phyloP scores from a whole-genome alignment of 2,113 vertebrate species.

The Zootoca vivipara region DNA sequence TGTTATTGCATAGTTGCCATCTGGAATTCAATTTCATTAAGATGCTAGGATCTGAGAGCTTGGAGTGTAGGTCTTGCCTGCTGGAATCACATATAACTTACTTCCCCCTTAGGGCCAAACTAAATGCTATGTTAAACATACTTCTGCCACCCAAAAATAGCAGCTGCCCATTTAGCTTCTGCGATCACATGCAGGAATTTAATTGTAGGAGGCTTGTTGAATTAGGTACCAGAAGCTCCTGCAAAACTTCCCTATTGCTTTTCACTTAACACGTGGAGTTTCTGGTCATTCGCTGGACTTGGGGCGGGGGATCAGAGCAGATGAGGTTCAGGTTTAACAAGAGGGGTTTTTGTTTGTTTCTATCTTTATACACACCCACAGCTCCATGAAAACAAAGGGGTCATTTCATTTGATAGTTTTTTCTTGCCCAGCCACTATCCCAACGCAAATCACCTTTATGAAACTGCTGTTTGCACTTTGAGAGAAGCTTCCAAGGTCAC shows the following conservation, averaged over 20 bases:
- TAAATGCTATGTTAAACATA: neutral
- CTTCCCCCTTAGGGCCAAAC: neutral
- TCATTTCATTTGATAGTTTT: neutral
- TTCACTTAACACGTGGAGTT: too few relatives aligned
- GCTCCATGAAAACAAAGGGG: too few relatives aligned
- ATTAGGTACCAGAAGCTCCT: too few relatives aligned
- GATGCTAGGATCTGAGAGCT: neutral
- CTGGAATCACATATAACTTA: neutral
- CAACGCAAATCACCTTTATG: neutral
- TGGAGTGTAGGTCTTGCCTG: neutral
- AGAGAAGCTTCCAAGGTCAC: neutral
- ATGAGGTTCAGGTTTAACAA: too few relatives aligned
- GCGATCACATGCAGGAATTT: too few relatives aligned
- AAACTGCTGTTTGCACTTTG: neutral
- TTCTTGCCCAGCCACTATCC: neutral
- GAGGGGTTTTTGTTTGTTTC: too few relatives aligned
- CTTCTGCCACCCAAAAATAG: neutral
- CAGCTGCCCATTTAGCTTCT: neutral
- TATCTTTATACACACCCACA: too few relatives aligned
- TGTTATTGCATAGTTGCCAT: constrained; percentile 10
- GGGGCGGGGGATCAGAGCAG: too few relatives aligned
- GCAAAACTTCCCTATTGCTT: too few relatives aligned
- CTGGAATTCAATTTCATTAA: constrained; percentile 20
- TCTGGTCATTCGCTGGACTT: too few relatives aligned
- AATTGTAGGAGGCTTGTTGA: too few relatives aligned